Base-by-base conservation (phyloP, 2,888 invertebrate genomes). In the Andricus quercusramuli region DNA sequence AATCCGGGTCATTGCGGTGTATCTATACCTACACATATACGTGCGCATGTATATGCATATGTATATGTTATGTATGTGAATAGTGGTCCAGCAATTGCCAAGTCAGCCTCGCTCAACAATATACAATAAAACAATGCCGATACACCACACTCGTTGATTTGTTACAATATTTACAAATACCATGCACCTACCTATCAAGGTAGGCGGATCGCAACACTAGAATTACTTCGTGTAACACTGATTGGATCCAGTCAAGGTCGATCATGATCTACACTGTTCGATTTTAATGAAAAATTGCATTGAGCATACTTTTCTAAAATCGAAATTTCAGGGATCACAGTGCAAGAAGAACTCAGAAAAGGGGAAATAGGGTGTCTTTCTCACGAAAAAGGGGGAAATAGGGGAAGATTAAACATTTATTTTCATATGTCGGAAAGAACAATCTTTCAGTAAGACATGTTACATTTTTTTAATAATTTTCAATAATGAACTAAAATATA, bases 241-340 rank as follows among this genome's bases (percentile, higher is more conserved):
- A 90, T 90, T 88, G 86, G 85, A 86, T 87, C 84, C 85, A 84
- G 84, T 85, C 90, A 90, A 90, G 91, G 91, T 88, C 90, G 90
- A 88, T 88, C 90, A 86, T 86, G 89, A 90, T 90, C 88, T 86
- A 88, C 88, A 89, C 89, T 89, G 89, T 90, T 87, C 89, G 90
- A 89, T 89, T 89, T 89, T 17, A 47, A 17, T 47, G 0, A 13
- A 44, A 15, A 44, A 44, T 15, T 44, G 15, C 44, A 44, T 44
- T 4, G 44, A 44, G 15, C 37, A 37, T 37, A 6, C 37, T 37
- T 37, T 37, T 37, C 8, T 29, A 2, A 1, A 29, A 1, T 29
- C 29, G 29, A 29, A 29, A 29, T 29, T 29, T 2, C 1, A 29
- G n/a, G n/a, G n/a, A n/a, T n/a, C n/a, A n/a, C n/a, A n/a, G n/a